Conservation (phyloP, 2,113 vertebrate genomes). For the Centrocercus urophasianus region DNA sequence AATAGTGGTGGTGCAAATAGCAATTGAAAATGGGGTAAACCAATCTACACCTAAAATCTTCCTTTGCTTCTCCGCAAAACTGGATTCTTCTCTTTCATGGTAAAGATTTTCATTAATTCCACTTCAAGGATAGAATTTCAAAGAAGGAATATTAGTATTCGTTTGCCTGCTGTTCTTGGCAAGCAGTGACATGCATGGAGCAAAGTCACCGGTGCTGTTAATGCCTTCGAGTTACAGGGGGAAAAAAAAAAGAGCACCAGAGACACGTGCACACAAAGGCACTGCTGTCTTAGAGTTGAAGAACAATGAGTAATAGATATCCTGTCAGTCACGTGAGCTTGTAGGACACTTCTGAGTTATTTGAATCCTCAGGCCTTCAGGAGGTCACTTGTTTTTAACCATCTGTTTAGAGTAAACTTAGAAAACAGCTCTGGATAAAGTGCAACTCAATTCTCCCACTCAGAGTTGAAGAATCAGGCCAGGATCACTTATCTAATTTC, state of each 20-base stretch:
- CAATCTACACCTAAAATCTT: not conserved
- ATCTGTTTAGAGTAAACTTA: not conserved
- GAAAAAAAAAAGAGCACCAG: not conserved
- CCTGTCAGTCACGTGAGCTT: conserved; percentile 23
- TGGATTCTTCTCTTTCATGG: conserved; percentile 14
- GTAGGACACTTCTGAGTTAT: conserved; percentile 24
- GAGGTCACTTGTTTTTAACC: conserved; percentile 14
- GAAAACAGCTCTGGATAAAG: conserved; percentile 6
- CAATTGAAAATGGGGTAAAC: not conserved
- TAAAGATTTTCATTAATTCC: conserved; percentile 50
- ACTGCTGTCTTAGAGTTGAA: conserved; percentile 21
- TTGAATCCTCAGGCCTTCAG: conserved; percentile 26
- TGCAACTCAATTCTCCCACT: not conserved
- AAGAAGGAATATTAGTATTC: conserved; percentile 54
- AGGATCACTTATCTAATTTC: not conserved
- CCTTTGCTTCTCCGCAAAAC: not conserved
- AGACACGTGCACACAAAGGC: conserved; percentile 13
- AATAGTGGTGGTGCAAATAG: not conserved
- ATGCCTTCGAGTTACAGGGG: conserved; percentile 2
- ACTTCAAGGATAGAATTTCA: conserved; percentile 61
- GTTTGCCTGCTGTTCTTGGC: conserved; percentile 48
- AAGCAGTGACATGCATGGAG: conserved; percentile 11
- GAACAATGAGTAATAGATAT: conserved; percentile 40
- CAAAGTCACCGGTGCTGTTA: conserved; percentile 40
- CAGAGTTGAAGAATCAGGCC: not conserved